phyloP scores from a whole-genome alignment of 2,113 vertebrate genomes.

The Toxotes chatareus region DNA sequence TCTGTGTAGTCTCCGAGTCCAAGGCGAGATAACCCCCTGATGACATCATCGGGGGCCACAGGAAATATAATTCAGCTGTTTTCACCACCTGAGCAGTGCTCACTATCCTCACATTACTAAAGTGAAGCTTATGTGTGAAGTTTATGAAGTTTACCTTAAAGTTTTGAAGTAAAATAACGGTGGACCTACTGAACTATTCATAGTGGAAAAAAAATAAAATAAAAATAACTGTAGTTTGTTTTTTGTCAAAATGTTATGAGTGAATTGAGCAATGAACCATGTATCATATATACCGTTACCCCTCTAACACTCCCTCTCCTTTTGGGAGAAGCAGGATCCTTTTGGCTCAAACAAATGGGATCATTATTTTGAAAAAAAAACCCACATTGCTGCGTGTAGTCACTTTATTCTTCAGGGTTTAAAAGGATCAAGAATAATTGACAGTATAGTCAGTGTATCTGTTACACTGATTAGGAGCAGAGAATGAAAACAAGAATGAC shows the following conservation, averaged over 20 bases:
- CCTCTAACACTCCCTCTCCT: background rate
- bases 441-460: background rate
- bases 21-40: constrained; percentile 5
- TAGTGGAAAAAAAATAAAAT: background rate
- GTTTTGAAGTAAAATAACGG: background rate
- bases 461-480: constrained; percentile 39
- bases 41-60: constrained; percentile 8
- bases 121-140: background rate
- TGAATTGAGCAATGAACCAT: background rate
- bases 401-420: constrained; percentile 32
- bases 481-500: constrained; percentile 30
- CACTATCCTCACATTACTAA: background rate
- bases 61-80: background rate
- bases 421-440: constrained; percentile 35
- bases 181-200: no score
- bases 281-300: background rate
- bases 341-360: background rate
- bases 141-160: constrained; percentile 1
- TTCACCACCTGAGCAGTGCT: background rate
- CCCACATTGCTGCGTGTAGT: background rate
- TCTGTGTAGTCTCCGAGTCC: constrained; percentile 6
- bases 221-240: background rate
- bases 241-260: background rate
- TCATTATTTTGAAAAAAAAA: background rate
- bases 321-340: background rate